Evolutionary conservation across 2,888 invertebrate species (phyloP).

Genomic region (Drosophila demipolita): DNA sequence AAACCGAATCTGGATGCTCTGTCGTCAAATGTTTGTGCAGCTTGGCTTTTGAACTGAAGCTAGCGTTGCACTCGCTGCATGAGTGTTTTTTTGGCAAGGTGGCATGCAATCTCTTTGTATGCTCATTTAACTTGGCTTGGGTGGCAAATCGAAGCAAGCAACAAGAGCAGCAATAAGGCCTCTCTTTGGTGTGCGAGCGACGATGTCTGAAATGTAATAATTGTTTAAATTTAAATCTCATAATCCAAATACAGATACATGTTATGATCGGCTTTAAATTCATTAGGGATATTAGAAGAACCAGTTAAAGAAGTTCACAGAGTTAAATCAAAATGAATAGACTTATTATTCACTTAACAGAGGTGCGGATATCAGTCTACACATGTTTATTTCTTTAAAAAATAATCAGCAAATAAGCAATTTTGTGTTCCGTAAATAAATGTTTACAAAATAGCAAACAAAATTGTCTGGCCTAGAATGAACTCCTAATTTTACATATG

Average conservation of each 20-base stretch:
- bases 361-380: too few species aligned
- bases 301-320: background rate
- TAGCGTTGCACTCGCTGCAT: conserved; percentile 14
- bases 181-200: conserved; percentile 70
- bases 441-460: background rate
- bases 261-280: background rate
- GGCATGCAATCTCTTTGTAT: conserved; percentile 45
- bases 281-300: background rate
- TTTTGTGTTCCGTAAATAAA: background rate
- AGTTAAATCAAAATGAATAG: background rate
- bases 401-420: background rate
- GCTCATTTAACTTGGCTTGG: conserved; percentile 58
- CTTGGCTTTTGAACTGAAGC: conserved; percentile 6
- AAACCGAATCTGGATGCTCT: conserved; percentile 1
- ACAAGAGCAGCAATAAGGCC: conserved; percentile 64
- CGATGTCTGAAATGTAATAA: conserved; percentile 50
- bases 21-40: conserved; percentile 12
- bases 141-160: conserved; percentile 66
- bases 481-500: background rate
- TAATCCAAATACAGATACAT: background rate
- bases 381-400: background rate
- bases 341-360: too few species aligned
- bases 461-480: background rate
- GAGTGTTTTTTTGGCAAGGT: conserved; percentile 16
- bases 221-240: background rate